Evolutionary conservation across 1,140 invertebrate species (phyloP).

Genomic region (Drosophila leontia): DNA sequence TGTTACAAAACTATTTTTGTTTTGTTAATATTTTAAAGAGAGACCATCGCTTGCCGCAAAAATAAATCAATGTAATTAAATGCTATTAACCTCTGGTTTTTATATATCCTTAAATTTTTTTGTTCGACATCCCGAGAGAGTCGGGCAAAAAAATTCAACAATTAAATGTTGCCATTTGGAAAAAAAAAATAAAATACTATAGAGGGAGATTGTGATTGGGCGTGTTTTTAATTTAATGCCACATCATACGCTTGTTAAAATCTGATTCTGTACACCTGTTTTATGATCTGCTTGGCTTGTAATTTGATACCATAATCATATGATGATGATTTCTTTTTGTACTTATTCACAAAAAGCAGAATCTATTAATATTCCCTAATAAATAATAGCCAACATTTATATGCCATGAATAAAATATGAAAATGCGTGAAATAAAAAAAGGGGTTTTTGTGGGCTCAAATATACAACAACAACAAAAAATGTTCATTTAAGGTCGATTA

Average conservation of each 20-base stretch:
- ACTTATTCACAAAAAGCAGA: neutral
- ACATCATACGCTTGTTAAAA: constrained; percentile 5
- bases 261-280: constrained; percentile 9
- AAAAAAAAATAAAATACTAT: neutral
- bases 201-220: neutral
- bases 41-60: constrained; percentile 40
- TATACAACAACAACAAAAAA: neutral
- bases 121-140: neutral
- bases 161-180: constrained; percentile 15
- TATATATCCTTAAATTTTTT: constrained; percentile 21
- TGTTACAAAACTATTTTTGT: constrained; percentile 5
- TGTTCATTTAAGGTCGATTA: neutral
- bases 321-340: constrained; percentile 2
- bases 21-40: constrained; percentile 24
- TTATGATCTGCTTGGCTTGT: constrained; percentile 17
- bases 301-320: constrained; percentile 6
- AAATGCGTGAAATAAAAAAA: neutral
- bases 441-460: neutral
- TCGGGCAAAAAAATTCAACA: neutral
- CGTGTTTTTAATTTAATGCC: constrained; percentile 3
- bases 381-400: constrained; percentile 3
- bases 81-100: constrained; percentile 44
- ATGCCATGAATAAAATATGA: constrained; percentile 5
- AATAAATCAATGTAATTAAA: constrained; percentile 78
- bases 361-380: neutral